These are phyloP conservation scores for Neocrepidodera transversa DNA, from an alignment of 2,888 invertebrate genomes.

Conservation along the genomic window DNA sequence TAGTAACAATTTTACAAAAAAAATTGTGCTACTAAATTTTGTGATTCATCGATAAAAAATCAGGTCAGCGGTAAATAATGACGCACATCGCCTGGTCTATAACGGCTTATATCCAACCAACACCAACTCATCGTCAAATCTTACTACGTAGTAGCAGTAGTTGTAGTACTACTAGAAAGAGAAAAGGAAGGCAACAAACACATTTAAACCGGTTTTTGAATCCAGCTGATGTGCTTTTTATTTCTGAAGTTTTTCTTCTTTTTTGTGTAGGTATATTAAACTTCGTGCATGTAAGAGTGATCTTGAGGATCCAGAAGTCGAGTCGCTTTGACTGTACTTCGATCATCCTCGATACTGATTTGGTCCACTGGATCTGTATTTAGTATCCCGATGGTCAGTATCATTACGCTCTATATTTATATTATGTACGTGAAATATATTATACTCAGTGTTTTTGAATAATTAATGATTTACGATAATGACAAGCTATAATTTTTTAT, in stretches of 20 bases:
- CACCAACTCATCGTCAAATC: slow-evolving; percentile 53
- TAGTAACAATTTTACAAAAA: too few relatives aligned
- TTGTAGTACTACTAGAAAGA: slow-evolving; percentile 58
- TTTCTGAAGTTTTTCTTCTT: slow-evolving; percentile 55
- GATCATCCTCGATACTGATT: slow-evolving; percentile 40
- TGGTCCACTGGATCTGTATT: slow-evolving; percentile 52
- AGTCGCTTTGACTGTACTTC: slow-evolving; percentile 42
- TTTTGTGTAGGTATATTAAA: slow-evolving; percentile 55
- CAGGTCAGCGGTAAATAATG: slow-evolving; percentile 7
- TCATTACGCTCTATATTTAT: slow-evolving; percentile 47
- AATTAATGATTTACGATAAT: slow-evolving; percentile 7
- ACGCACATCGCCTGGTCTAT: slow-evolving; percentile 24
- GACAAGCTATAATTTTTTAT: too few relatives aligned
- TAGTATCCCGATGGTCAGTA: slow-evolving; percentile 52
- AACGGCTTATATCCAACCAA: slow-evolving; percentile 31
- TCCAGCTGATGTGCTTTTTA: slow-evolving; percentile 61
- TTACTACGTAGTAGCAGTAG: slow-evolving; percentile 59
- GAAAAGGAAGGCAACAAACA: slow-evolving; percentile 55
- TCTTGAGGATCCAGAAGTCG: slow-evolving; percentile 49
- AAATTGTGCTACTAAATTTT: too few relatives aligned
- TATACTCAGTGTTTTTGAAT: slow-evolving; percentile 26
- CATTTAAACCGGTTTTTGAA: slow-evolving; percentile 57
- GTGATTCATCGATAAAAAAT: too few relatives aligned
- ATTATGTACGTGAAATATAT: slow-evolving; percentile 39
- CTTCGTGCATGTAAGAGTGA: slow-evolving; percentile 56